Evolutionary conservation across 2,888 invertebrate genomes (phyloP).

Genomic region (Marronus borbonicus): DNA sequence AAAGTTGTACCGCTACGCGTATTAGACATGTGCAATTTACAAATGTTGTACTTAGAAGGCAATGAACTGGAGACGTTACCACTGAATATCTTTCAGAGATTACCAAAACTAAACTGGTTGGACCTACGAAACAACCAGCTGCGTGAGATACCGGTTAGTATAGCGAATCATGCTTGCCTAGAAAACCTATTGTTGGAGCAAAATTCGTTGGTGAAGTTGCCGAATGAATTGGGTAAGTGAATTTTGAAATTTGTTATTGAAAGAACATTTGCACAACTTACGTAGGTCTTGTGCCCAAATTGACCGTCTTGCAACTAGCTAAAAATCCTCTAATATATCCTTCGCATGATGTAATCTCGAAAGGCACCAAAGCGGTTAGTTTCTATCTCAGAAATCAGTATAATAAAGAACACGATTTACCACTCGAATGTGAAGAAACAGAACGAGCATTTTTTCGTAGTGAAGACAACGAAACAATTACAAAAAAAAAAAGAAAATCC

Average conservation of each 20-base stretch:
- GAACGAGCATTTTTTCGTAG: neutral
- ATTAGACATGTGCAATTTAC: constrained; percentile 64
- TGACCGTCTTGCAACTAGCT: constrained; percentile 76
- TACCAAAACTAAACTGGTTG: constrained; percentile 76
- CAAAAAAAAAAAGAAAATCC: constrained; percentile 47
- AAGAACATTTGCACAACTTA: constrained; percentile 16
- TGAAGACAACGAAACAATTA: neutral
- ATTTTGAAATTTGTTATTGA: neutral
- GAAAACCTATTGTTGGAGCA: constrained; percentile 78
- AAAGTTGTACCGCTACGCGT: constrained; percentile 63
- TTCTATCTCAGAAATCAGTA: constrained; percentile 64
- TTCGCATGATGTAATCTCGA: constrained; percentile 71
- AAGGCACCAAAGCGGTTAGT: constrained; percentile 70
- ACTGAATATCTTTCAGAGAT: constrained; percentile 74
- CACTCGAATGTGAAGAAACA: constrained; percentile 13
- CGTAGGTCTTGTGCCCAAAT: constrained; percentile 72
- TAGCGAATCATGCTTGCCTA: constrained; percentile 74
- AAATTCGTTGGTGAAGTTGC: constrained; percentile 75
- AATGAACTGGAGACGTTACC: constrained; percentile 74
- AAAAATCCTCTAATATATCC: constrained; percentile 78
- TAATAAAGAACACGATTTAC: constrained; percentile 54
- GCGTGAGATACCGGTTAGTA: constrained; percentile 72
- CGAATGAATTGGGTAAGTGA: constrained; percentile 75
- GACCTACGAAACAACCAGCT: constrained; percentile 78
- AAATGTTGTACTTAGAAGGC: constrained; percentile 74